Evolutionary conservation across 2,797 vertebrate species (phyloP), one percentile per base, ranked within the genome.

Genomic region (Chelidonichthys spinosus): DNA sequence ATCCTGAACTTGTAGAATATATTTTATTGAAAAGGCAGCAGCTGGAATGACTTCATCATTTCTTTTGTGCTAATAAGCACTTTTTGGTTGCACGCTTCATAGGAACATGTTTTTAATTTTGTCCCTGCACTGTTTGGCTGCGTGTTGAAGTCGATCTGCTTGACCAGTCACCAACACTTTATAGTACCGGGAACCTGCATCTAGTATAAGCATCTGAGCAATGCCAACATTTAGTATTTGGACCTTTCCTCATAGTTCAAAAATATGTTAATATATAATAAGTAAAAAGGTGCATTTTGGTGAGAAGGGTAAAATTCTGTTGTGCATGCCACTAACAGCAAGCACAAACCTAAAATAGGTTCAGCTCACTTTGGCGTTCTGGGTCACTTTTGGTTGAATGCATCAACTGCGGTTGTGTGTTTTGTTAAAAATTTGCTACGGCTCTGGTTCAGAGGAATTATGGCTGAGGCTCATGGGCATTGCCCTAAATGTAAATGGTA

Each of bases 1-100:
- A 36, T 72, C 35, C 64, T 69, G 14, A 32, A 33, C 58, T 55
- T 76, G 76, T 50, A 36, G 8, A 64, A 50, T 6, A 17, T 10
- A 50, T 6, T 36, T 36, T 32, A 7, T 17, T 47, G 17, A 17
- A 47, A 47, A 46, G 1, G 15, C 14, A 17, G 17, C 6, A 25
- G 4, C 11, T 18, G n/a, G 4, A 2, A 25, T 10, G 9, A 39
- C 36, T 55, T 17, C 36, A 7, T 35, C 13, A 36, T 36, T 36
- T 11, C 33, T 11, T 7, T 4, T 53, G 42, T 40, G 36, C 6
- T n/a, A 7, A 49, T 39, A 14, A 7, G 5, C 5, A 25, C 25
- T 25, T 25, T 25, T 25, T 25, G 25, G 25, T 25, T 25, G 13
- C 14, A 40, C 36, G 37, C n/a, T 69, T 35, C 18, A 15, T 13